phyloP scores from a whole-genome alignment of 2,797 vertebrate genomes.

The Phyllotis vaccarum region DNA sequence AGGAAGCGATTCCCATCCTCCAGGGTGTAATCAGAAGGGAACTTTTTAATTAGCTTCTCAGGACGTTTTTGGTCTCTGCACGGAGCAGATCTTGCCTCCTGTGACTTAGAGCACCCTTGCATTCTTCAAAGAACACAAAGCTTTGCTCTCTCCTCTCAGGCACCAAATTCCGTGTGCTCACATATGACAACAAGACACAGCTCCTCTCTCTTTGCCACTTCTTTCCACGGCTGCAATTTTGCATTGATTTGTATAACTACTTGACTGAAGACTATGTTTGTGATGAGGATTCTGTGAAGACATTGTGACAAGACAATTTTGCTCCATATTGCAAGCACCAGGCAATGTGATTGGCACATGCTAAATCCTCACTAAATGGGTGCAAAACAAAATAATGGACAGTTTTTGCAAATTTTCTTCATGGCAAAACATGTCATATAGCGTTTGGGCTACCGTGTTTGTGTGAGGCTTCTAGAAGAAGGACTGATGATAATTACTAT shows the following conservation, averaged over 20 bases:
- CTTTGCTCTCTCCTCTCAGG: conserved; percentile 53
- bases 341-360: background rate
- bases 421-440: background rate
- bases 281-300: background rate
- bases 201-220: background rate
- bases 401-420: background rate
- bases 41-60: conserved; percentile 84
- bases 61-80: conserved; percentile 81
- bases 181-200: background rate
- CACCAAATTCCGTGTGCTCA: background rate
- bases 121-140: conserved; percentile 41
- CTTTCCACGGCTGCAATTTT: background rate
- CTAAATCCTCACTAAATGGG: background rate
- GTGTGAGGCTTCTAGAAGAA: background rate
- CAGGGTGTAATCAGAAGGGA: conserved; percentile 84
- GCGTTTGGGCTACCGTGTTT: background rate
- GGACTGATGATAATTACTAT: background rate
- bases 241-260: background rate
- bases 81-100: conserved; percentile 83
- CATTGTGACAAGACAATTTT: background rate
- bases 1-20: conserved; percentile 84
- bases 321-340: background rate
- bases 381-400: conserved; percentile 21
- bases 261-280: background rate
- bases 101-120: conserved; percentile 22